These are phyloP conservation scores for Daboia siamensis DNA, from an alignment of 2,113 vertebrate genomes.

Conservation along the genomic window DNA sequence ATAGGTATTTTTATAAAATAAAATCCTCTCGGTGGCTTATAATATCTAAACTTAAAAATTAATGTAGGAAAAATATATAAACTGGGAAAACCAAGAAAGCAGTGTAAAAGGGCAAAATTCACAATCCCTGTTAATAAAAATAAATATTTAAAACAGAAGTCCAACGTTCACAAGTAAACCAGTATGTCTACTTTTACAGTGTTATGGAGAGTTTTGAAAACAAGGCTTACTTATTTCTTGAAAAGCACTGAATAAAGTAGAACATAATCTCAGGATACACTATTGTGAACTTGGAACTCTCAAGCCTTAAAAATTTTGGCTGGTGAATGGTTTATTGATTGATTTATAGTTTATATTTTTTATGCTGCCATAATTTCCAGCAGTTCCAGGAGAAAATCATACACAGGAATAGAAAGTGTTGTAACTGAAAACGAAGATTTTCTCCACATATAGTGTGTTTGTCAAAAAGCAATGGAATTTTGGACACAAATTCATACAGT, in stretches of 20 bases:
- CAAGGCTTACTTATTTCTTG: not conserved
- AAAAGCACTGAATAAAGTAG: not conserved
- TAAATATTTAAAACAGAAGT: not conserved
- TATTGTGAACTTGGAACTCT: not conserved
- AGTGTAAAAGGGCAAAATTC: not conserved
- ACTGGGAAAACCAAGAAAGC: not conserved
- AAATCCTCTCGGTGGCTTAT: not conserved
- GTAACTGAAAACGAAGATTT: not conserved
- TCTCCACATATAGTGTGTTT: not conserved
- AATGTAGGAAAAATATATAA: not conserved
- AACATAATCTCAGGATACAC: not conserved
- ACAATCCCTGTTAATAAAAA: not conserved
- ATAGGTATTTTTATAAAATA: not conserved
- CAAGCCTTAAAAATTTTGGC: not conserved
- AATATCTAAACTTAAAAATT: not conserved
- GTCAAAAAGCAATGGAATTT: not conserved
- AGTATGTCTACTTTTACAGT: not conserved
- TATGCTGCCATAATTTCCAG: not conserved
- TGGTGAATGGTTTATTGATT: not conserved
- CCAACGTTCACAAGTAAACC: not conserved
- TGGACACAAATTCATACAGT: not conserved
- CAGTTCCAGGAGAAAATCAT: not conserved
- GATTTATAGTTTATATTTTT: not conserved
- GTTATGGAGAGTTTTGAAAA: not conserved
- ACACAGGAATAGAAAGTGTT: not conserved